Conservation (phyloP, 2,888 invertebrate species). For the Campoletis raptor region DNA sequence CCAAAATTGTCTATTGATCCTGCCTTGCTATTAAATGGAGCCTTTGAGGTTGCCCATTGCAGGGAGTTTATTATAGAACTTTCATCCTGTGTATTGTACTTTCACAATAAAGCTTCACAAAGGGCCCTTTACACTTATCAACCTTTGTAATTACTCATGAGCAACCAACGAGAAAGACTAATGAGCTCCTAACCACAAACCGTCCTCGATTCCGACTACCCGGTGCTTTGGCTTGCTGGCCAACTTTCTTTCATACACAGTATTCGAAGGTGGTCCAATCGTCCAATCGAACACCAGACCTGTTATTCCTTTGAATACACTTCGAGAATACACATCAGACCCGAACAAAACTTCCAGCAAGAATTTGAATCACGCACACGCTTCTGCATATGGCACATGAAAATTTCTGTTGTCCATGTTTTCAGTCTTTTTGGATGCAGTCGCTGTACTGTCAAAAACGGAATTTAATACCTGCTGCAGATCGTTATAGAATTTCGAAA, state of each 20-base stretch:
- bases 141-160: conserved; percentile 9
- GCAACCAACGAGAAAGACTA: neutral
- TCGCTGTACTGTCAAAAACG: neutral
- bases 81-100: neutral
- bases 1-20: conserved; percentile 58
- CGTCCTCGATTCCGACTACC: neutral
- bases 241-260: neutral
- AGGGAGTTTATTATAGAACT: neutral
- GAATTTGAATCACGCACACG: neutral
- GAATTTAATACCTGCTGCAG: neutral
- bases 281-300: neutral
- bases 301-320: neutral
- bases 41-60: neutral
- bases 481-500: neutral
- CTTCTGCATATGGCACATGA: neutral
- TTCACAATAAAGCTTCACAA: neutral
- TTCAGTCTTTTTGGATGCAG: neutral
- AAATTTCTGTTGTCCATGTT: neutral
- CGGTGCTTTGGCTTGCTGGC: conserved; percentile 7
- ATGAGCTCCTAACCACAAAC: conserved; percentile 3
- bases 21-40: neutral
- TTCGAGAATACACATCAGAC: neutral
- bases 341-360: neutral
- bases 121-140: neutral
- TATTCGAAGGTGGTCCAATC: neutral